phyloP scores from a whole-genome alignment of 2,113 vertebrate genomes.

The Andinoacara biseriatus region DNA sequence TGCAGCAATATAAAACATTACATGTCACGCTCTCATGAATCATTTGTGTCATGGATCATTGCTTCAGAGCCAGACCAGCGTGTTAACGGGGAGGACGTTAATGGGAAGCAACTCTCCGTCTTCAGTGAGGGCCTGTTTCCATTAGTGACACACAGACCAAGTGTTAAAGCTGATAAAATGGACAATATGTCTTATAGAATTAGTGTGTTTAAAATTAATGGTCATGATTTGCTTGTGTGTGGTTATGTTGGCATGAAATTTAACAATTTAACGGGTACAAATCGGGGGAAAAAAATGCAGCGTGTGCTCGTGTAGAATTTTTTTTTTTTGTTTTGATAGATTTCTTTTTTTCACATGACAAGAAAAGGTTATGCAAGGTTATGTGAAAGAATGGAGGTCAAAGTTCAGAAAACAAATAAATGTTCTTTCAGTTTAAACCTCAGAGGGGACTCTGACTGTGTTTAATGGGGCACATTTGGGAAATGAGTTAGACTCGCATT shows the following conservation, averaged over 20 bases:
- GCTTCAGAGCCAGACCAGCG: constrained; percentile 37
- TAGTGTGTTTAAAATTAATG: constrained; percentile 14
- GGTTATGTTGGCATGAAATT: not conserved
- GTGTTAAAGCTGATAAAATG: constrained; percentile 38
- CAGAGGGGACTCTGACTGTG: not conserved
- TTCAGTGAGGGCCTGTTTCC: constrained; percentile 11
- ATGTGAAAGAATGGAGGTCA: not conserved
- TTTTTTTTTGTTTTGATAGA: constrained; percentile 3
- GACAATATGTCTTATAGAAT: constrained; percentile 30
- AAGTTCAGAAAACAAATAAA: constrained; percentile 23
- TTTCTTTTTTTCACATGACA: constrained; percentile 12
- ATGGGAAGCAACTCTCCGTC: constrained; percentile 32
- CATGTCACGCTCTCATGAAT: constrained; percentile 70
- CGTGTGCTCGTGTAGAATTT: not conserved
- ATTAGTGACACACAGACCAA: constrained; percentile 12
- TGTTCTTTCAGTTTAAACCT: not conserved
- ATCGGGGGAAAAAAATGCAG: not conserved
- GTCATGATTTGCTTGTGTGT: constrained; percentile 1
- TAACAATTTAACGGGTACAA: not conserved
- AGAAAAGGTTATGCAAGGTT: constrained; percentile 7
- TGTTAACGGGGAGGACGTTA: constrained; percentile 23
- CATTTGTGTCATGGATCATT: constrained; percentile 70
- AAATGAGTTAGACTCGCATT: not conserved
- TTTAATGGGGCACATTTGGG: not conserved
- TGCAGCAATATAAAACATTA: constrained; percentile 69